These are phyloP conservation scores for Lasius fuliginosus DNA, from an alignment of 2,888 invertebrate species.

Conservation along the genomic window DNA sequence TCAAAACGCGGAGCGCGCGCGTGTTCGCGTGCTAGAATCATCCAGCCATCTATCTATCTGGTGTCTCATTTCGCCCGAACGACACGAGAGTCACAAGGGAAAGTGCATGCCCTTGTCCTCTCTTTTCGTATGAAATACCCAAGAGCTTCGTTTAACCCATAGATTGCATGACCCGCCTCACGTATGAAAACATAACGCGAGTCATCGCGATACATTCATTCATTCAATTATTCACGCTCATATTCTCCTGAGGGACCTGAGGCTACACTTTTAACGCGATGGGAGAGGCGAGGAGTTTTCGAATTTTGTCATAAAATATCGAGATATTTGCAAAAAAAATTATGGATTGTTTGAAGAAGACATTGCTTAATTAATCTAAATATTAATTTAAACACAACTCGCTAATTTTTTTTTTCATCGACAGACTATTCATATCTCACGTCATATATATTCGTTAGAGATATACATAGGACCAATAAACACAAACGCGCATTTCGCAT, in stretches of 20 bases:
- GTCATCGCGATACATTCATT: slow-evolving; percentile 28
- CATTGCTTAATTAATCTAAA: slow-evolving; percentile 13
- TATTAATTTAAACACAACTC: not conserved
- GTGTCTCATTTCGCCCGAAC: not conserved
- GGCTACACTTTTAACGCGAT: not conserved
- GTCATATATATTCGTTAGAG: not conserved
- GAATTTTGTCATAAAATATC: not conserved
- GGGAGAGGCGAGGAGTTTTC: not conserved
- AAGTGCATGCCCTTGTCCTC: slow-evolving; percentile 1
- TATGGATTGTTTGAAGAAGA: not conserved
- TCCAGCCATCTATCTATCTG: slow-evolving; percentile 8
- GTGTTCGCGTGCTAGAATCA: slow-evolving; percentile 30
- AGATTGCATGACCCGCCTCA: slow-evolving; percentile 28
- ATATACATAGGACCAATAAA: not conserved
- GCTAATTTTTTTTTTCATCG: not conserved
- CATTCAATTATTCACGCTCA: slow-evolving; percentile 39
- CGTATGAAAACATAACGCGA: not conserved
- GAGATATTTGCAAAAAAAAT: not conserved
- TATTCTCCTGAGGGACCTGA: not conserved
- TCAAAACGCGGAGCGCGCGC: slow-evolving; percentile 19
- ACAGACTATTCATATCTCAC: not conserved
- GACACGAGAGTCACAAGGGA: not conserved
- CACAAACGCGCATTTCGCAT: slow-evolving; percentile 3
- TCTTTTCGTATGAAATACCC: not conserved
- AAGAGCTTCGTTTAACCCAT: slow-evolving; percentile 9